Conservation (phyloP, 2,888 invertebrate genomes). For the Druceiella hillmani region DNA sequence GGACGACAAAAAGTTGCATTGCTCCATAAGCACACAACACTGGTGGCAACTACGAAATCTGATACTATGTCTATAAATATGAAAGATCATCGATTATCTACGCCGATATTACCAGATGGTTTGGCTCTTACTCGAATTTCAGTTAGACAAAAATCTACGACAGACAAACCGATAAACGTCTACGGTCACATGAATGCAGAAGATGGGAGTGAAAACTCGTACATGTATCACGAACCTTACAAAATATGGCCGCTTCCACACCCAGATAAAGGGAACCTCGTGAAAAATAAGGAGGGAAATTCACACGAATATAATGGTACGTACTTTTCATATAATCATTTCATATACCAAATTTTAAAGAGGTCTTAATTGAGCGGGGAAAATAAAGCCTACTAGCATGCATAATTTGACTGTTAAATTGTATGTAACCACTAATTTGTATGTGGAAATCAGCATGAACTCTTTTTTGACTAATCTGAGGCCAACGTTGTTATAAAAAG, state of each 20-base stretch:
- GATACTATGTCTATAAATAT: constrained; percentile 50
- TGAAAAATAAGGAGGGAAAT: constrained; percentile 46
- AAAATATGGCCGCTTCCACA: constrained; percentile 45
- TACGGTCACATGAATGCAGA: constrained; percentile 43
- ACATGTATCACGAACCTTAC: constrained; percentile 53
- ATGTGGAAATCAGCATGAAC: no score
- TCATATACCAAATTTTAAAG: no score
- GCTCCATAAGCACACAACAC: constrained; percentile 56
- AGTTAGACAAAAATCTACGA: constrained; percentile 36
- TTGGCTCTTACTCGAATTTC: constrained; percentile 45
- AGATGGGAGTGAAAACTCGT: constrained; percentile 51
- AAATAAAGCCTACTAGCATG: no score
- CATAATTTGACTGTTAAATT: no score
- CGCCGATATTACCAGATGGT: constrained; percentile 51
- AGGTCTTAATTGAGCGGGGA: no score
- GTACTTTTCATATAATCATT: no score
- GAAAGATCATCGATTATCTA: constrained; percentile 52
- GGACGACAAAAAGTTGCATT: constrained; percentile 55
- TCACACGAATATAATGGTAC: no score
- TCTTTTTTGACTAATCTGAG: no score
- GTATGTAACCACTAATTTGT: no score
- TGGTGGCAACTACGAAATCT: constrained; percentile 51
- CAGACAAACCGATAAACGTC: constrained; percentile 32
- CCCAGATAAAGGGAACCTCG: constrained; percentile 44
- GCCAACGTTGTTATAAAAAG: no score